Evolutionary conservation across 2,888 invertebrate genomes (phyloP).

Genomic region (Coleophora flavipennella): DNA sequence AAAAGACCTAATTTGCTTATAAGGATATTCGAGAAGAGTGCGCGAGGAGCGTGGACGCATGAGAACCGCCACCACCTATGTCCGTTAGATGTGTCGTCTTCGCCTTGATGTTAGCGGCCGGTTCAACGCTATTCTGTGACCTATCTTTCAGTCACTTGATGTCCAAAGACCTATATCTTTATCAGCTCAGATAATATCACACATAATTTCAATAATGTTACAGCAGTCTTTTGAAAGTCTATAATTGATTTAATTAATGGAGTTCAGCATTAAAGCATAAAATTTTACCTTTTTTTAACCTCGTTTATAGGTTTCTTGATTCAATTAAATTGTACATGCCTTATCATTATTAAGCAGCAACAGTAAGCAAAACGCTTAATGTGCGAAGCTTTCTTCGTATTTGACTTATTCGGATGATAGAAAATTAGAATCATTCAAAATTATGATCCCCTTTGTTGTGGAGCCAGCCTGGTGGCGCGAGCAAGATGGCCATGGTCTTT

Average conservation of each 20-base stretch:
- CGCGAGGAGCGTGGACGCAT: slow-evolving; percentile 32
- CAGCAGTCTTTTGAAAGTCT: no score
- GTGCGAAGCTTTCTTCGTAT: slow-evolving; percentile 36
- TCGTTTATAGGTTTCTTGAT: no score
- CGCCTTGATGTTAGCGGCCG: slow-evolving; percentile 63
- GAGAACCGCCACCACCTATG: slow-evolving; percentile 44
- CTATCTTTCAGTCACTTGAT: no score
- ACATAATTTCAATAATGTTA: no score
- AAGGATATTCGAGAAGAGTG: slow-evolving; percentile 34
- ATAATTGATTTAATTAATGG: no score
- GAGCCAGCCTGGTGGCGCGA: slow-evolving; percentile 53
- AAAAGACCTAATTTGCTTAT: neutral
- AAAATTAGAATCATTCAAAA: no score
- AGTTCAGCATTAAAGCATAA: no score
- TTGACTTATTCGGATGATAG: no score
- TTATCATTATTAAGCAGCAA: slow-evolving; percentile 18
- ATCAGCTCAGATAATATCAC: no score
- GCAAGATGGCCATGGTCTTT: slow-evolving; percentile 68
- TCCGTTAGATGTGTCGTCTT: slow-evolving; percentile 67
- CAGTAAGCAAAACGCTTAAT: slow-evolving; percentile 38
- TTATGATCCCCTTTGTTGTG: slow-evolving; percentile 4
- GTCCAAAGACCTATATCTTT: no score
- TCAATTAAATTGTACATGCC: no score
- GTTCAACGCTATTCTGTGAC: slow-evolving; percentile 48
- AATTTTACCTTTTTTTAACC: no score